A percentile compares a stretch with the other conserved stretches of the same genome.
These are phyloP conservation scores for Myoxocephalus aenaeus DNA, from an alignment of 2,797 vertebrate species.

Conservation along the genomic window DNA sequence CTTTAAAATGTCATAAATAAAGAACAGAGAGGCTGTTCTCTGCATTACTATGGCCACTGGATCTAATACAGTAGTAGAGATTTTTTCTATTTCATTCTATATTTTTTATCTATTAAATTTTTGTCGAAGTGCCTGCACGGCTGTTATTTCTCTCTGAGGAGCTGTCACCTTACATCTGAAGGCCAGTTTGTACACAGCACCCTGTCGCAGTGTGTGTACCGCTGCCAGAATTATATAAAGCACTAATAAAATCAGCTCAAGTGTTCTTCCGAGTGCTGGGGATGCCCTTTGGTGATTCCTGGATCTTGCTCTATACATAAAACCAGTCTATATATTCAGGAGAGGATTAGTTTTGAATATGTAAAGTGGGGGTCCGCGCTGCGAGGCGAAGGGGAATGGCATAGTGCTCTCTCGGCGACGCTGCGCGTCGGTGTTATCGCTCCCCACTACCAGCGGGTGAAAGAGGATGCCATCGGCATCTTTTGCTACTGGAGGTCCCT, in stretches of 20 bases:
- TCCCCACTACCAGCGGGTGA: slow-evolving; percentile 67
- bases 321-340: slow-evolving; percentile 88
- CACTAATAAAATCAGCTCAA: slow-evolving; percentile 92
- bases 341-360: slow-evolving; percentile 92
- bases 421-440: slow-evolving; percentile 67
- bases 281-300: slow-evolving; percentile 90
- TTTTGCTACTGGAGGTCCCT: slow-evolving; percentile 59
- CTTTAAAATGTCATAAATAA: slow-evolving; percentile 62
- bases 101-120: slow-evolving; percentile 54
- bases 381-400: slow-evolving; percentile 84
- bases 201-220: slow-evolving; percentile 79
- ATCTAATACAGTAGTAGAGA: slow-evolving; percentile 26
- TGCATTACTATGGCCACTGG: slow-evolving; percentile 41
- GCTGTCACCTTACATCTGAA: slow-evolving; percentile 90
- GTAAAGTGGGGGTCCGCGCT: slow-evolving; percentile 86
- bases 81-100: slow-evolving; percentile 62
- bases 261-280: slow-evolving; percentile 89
- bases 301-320: slow-evolving; percentile 90
- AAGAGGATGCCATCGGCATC: slow-evolving; percentile 67
- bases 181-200: slow-evolving; percentile 89
- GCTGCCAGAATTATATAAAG: slow-evolving; percentile 91
- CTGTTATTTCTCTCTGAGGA: slow-evolving; percentile 86
- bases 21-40: slow-evolving; percentile 23
- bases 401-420: slow-evolving; percentile 74
- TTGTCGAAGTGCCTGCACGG: slow-evolving; percentile 80